phyloP scores from a whole-genome alignment of 2,888 invertebrate genomes.

The Linnaemya vulpina region DNA sequence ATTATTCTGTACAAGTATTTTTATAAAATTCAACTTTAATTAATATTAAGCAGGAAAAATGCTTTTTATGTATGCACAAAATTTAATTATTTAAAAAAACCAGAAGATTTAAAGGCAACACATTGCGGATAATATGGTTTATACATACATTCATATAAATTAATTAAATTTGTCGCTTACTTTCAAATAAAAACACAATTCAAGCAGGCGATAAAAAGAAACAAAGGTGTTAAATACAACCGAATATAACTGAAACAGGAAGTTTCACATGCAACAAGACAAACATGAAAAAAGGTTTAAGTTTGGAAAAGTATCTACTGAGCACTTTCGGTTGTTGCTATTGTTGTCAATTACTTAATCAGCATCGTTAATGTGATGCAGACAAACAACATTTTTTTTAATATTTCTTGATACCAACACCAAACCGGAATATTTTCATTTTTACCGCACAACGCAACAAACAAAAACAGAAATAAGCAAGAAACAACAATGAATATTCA shows the following conservation, averaged over 20 bases:
- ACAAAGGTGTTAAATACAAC: conserved; percentile 19
- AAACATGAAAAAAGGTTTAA: not conserved
- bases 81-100: not conserved
- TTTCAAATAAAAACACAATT: not conserved
- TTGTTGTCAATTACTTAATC: conserved; percentile 37
- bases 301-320: not conserved
- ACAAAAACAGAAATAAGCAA: not conserved
- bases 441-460: not conserved
- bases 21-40: not conserved
- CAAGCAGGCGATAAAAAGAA: not conserved
- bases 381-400: not conserved
- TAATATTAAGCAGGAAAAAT: not conserved
- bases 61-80: not conserved
- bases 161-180: conserved; percentile 2
- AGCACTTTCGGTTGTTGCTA: not conserved
- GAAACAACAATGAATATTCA: not conserved
- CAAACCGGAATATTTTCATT: not conserved
- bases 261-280: not conserved
- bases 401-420: not conserved
- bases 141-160: not conserved
- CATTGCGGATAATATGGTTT: not conserved
- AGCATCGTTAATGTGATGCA: conserved; percentile 8
- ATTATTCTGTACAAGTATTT: conserved; percentile 4
- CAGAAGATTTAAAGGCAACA: not conserved
- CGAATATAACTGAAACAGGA: conserved; percentile 47